Evolutionary conservation across 2,113 vertebrate species (phyloP).

Genomic region (Urocolius indicus): DNA sequence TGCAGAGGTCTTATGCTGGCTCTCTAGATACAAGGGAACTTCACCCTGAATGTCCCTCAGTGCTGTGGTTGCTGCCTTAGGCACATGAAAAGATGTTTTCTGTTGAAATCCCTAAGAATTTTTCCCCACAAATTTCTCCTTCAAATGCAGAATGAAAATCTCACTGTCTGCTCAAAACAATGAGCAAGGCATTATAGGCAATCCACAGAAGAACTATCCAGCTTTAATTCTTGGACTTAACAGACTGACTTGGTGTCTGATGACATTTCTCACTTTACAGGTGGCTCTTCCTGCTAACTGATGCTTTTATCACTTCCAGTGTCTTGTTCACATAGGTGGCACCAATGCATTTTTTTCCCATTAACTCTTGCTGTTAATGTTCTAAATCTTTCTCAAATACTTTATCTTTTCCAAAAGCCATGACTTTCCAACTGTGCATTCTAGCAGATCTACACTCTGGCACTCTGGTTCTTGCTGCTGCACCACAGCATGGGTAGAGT

Average conservation of each 20-base stretch:
- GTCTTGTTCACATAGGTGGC: background rate
- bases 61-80: background rate
- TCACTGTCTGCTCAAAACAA: background rate
- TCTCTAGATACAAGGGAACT: background rate
- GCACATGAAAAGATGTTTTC: background rate
- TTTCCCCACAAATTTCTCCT: background rate
- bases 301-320: background rate
- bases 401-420: background rate
- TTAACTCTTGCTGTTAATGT: background rate
- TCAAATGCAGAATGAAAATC: background rate
- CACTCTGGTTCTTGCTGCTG: background rate
- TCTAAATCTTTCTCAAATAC: background rate
- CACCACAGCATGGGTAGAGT: accelerated
- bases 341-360: background rate
- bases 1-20: background rate
- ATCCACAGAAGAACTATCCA: background rate
- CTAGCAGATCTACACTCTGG: background rate
- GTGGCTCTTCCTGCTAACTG: background rate
- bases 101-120: background rate
- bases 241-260: background rate
- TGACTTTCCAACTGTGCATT: accelerated
- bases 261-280: background rate
- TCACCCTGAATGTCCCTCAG: background rate
- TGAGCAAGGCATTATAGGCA: accelerated
- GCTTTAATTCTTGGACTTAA: background rate